Evolutionary conservation across 2,888 invertebrate species (phyloP).

Genomic region (Lathronympha strigana): DNA sequence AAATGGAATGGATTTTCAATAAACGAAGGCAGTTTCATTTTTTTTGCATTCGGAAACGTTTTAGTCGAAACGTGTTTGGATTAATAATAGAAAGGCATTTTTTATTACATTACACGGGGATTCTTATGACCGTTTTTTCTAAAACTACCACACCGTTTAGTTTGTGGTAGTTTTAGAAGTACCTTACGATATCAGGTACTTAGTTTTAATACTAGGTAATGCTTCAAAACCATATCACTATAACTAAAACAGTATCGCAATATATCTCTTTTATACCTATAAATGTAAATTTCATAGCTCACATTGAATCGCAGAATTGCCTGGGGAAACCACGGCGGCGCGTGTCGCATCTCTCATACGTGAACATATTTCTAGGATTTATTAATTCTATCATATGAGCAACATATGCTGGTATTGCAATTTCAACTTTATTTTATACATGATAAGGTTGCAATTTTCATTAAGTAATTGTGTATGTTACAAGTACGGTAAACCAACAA

Average conservation of each 20-base stretch:
- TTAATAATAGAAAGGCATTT: too few relatives aligned
- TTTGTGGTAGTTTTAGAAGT: too few relatives aligned
- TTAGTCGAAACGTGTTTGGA: background rate
- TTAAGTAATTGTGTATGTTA: background rate
- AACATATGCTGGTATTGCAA: background rate
- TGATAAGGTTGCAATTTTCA: background rate
- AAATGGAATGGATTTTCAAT: background rate
- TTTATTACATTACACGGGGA: too few relatives aligned
- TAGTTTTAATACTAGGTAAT: too few relatives aligned
- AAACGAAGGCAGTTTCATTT: background rate
- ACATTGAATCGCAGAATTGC: constrained; percentile 12
- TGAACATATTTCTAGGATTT: background rate
- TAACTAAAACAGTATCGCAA: background rate
- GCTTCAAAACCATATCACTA: too few relatives aligned
- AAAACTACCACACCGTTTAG: too few relatives aligned
- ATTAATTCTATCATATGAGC: background rate
- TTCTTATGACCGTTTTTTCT: too few relatives aligned
- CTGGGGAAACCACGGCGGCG: background rate
- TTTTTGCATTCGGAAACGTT: too few relatives aligned
- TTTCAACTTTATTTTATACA: background rate
- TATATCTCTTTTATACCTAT: background rate
- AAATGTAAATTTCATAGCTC: constrained; percentile 3
- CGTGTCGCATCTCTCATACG: constrained; percentile 10
- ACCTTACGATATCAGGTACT: too few relatives aligned
- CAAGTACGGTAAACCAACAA: background rate